A percentile compares a stretch with the other conserved stretches of the same genome.
These are phyloP conservation scores for Catostylus mosaicus DNA, from an alignment of 30 jellyfish, hydroid and myxozoan genomes.

Conservation along the genomic window DNA sequence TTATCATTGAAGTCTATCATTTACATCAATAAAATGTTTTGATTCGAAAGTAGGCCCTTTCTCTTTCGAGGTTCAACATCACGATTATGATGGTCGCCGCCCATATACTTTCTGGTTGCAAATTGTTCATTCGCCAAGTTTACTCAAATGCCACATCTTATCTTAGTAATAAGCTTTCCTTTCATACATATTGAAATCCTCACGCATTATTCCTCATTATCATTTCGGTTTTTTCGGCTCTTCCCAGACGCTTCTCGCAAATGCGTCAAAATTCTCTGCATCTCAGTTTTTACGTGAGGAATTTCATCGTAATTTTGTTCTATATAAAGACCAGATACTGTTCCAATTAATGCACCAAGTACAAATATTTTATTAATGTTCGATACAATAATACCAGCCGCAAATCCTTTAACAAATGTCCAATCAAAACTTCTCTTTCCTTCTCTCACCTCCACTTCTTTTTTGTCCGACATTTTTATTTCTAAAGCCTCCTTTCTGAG, in stretches of 20 bases:
- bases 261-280: background rate
- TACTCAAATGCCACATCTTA: too few relatives aligned
- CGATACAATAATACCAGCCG: conserved; percentile 74
- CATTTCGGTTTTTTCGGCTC: conserved; percentile 22
- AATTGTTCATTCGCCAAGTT: too few relatives aligned
- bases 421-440: conserved; percentile 60
- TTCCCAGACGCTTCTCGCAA: conserved; percentile 31
- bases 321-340: conserved; percentile 54
- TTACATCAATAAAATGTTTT: too few relatives aligned
- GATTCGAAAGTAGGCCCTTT: too few relatives aligned
- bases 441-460: background rate
- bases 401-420: conserved; percentile 75
- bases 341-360: conserved; percentile 55
- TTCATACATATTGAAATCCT: too few relatives aligned
- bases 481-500: background rate
- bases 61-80: too few relatives aligned
- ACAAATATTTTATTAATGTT: conserved; percentile 52
- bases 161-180: too few relatives aligned
- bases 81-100: too few relatives aligned
- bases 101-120: too few relatives aligned
- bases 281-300: conserved; percentile 61
- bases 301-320: conserved; percentile 58
- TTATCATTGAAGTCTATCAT: too few relatives aligned
- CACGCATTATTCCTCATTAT: background rate
- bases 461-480: conserved; percentile 42